Percentiles rank a stretch among this genome's conserved stretches.
These are phyloP conservation scores for Drosophila tani DNA, from an alignment of 1,140 invertebrate species.

Conservation along the genomic window DNA sequence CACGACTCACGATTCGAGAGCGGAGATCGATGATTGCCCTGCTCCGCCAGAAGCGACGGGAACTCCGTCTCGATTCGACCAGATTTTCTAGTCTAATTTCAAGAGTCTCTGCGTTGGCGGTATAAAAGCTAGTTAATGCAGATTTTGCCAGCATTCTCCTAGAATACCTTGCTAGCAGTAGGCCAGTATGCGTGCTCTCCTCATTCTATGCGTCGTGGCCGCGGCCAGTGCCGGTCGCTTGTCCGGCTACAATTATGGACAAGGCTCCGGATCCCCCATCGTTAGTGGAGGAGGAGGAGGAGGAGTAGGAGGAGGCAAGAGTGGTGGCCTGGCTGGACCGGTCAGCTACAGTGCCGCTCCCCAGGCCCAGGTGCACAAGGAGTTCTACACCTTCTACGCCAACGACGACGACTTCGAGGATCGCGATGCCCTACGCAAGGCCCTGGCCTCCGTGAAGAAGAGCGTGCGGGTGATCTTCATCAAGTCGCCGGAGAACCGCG, in stretches of 20 bases:
- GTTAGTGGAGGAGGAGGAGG: slow-evolving; percentile 4
- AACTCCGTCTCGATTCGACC: slow-evolving; percentile 63
- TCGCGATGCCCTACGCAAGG: slow-evolving; percentile 52
- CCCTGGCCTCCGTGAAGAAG: slow-evolving; percentile 56
- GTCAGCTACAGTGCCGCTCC: slow-evolving; percentile 60
- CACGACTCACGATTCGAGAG: slow-evolving; percentile 35
- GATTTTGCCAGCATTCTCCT: slow-evolving; percentile 59
- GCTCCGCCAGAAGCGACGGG: slow-evolving; percentile 33
- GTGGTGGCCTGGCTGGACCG: slow-evolving; percentile 46
- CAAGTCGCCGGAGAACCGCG: slow-evolving; percentile 71
- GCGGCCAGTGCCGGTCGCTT: slow-evolving; percentile 65
- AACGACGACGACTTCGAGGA: slow-evolving; percentile 72
- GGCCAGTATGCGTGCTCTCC: slow-evolving; percentile 64
- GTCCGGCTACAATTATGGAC: slow-evolving; percentile 70
- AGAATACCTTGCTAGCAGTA: slow-evolving; percentile 47
- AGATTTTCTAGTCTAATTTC: slow-evolving; percentile 72
- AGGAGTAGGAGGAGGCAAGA: too few species aligned
- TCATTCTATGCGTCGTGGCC: slow-evolving; percentile 70
- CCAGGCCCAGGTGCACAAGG: slow-evolving; percentile 56
- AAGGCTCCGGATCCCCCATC: slow-evolving; percentile 37
- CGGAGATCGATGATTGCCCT: slow-evolving; percentile 32
- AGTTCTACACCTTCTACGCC: slow-evolving; percentile 67
- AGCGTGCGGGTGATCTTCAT: slow-evolving; percentile 73
- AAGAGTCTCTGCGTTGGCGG: slow-evolving; percentile 63
- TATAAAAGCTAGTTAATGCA: slow-evolving; percentile 78